Evolutionary conservation across 2,888 invertebrate species (phyloP), one percentile per base, ranked within the genome.

Genomic region (Sinodicranocentrus sp.): DNA sequence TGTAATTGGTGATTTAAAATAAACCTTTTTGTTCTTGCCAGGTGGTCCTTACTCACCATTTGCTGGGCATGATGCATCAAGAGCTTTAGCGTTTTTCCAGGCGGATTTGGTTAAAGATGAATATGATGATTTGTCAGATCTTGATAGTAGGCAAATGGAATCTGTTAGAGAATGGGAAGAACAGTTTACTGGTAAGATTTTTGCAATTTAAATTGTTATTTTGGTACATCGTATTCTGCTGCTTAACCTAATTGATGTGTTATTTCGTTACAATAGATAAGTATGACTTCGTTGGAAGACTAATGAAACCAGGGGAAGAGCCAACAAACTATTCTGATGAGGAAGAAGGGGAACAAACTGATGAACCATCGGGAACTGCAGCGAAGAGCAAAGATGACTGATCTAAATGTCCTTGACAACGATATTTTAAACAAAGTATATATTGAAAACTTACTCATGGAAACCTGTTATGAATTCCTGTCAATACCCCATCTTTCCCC

Each of bases 91-190:
- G 52, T 98, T 97, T 85, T 99, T 99, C 91, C 95, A 95, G 44
- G 94, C 98, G 65, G 93, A 94, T 70, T 94, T 94, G 85, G 94
- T 95, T 72, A 95, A 94, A 89, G 95, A 95, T 85, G 96, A 95
- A 89, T 97, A 97, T 91, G 98, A 99, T 92, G 98, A 99, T 91
- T 93, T 99, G 76, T 96, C 96, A 91, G 98, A 99, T 91, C 93
- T 99, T 77, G 95, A 95, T 90, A 94, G 95, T 15, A 94, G 95
- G 92, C 96, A 99, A 92, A 97, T 98, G 97, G 97, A 97, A 89
- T 96, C 97, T 23, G 95, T 98, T 6, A 93, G 94, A 88, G 98
- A 99, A 92, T 99, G 99, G 99, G 98, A 98, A 91, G 95, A 95
- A 91, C 98, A 98, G 91, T 97, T 99, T 91, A 95, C 95, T 93